phyloP scores from a whole-genome alignment of 2,113 vertebrate genomes.

The Monarcha castaneiventris region DNA sequence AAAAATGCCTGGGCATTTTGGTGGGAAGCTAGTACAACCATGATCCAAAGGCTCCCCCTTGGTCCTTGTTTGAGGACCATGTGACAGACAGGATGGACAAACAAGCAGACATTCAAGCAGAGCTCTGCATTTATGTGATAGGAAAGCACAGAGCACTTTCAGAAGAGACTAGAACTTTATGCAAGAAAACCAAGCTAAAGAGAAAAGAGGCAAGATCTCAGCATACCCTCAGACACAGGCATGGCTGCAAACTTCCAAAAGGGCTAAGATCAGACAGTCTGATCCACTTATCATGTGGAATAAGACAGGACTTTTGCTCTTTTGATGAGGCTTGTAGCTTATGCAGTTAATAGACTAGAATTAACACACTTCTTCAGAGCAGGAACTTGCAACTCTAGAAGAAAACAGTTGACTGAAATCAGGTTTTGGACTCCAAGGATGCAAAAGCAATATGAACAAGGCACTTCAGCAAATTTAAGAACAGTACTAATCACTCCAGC shows the following conservation, averaged over 20 bases:
- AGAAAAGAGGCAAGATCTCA: not conserved
- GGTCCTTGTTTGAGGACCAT: not conserved
- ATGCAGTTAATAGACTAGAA: not conserved
- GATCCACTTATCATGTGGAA: not conserved
- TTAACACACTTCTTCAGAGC: not conserved
- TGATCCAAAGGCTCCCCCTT: not conserved
- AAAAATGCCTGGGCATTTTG: not conserved
- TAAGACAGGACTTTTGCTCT: not conserved
- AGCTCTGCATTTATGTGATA: not conserved
- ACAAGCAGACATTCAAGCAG: not conserved
- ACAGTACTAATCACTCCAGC: not conserved
- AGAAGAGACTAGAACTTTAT: not conserved
- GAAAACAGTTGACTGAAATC: not conserved
- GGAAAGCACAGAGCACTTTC: not conserved
- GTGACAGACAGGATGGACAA: not conserved
- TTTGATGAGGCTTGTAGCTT: not conserved
- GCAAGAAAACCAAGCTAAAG: not conserved
- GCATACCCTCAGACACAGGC: fast-evolving
- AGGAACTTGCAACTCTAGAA: not conserved
- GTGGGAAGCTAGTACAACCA: not conserved
- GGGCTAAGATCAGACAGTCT: not conserved
- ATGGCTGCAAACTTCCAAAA: not conserved
- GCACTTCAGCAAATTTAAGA: not conserved
- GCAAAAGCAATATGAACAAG: not conserved
- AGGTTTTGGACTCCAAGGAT: not conserved